Conservation (phyloP, 2,797 vertebrate species). For the Chloroceryle inda region DNA sequence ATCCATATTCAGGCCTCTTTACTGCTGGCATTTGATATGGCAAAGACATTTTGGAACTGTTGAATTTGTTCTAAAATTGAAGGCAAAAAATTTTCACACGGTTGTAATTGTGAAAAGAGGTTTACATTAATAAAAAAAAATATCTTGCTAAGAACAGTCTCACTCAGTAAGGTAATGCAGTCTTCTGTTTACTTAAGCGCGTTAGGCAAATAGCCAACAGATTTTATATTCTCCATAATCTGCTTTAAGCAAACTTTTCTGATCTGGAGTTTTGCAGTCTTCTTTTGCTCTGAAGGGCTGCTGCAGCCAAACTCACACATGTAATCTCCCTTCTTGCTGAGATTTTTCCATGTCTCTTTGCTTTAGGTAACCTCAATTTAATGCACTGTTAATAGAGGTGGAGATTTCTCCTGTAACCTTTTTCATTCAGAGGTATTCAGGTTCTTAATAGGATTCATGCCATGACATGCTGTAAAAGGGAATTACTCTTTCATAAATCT, state of each 20-base stretch:
- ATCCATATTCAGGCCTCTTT: neutral
- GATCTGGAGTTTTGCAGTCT: neutral
- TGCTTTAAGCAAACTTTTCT: constrained; percentile 8
- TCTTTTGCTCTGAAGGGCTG: neutral
- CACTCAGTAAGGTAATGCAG: neutral
- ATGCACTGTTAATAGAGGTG: neutral
- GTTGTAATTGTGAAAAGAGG: neutral
- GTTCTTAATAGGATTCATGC: neutral
- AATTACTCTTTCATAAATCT: neutral
- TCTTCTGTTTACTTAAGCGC: neutral
- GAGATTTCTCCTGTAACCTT: neutral
- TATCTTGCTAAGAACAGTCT: neutral
- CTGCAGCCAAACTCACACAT: neutral
- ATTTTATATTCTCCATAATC: neutral
- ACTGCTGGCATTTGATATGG: neutral
- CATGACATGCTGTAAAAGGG: neutral
- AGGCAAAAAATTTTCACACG: neutral
- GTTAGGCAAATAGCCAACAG: neutral
- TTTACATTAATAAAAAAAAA: neutral
- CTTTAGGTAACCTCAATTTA: neutral
- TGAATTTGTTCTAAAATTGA: neutral
- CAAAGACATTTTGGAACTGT: neutral
- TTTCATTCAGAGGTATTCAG: neutral
- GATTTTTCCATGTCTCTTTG: neutral
- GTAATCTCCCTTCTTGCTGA: neutral